phyloP scores from a whole-genome alignment of 2,797 vertebrate species.

The Malurus leucopterus region DNA sequence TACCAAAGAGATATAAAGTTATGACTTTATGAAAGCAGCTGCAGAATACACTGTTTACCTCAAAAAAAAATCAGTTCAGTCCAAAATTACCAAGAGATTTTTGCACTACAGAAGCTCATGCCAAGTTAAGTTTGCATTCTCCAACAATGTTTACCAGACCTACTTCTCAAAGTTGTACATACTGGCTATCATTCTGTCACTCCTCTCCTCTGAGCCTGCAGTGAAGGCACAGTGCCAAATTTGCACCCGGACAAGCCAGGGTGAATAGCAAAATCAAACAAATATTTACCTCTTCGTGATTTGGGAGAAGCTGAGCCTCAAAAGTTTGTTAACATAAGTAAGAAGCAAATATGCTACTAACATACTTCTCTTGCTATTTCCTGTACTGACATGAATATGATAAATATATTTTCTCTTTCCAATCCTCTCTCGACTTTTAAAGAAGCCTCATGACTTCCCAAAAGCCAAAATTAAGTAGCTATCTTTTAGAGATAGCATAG shows the following conservation, averaged over 20 bases:
- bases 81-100: neutral
- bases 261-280: neutral
- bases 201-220: neutral
- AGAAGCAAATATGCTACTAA: neutral
- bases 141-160: neutral
- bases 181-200: neutral
- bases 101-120: neutral
- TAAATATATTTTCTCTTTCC: neutral
- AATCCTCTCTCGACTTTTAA: neutral
- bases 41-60: neutral
- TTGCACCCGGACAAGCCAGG: neutral
- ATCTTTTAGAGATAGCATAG: neutral
- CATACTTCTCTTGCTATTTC: neutral
- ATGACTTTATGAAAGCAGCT: neutral
- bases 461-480: neutral
- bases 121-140: neutral
- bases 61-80: neutral
- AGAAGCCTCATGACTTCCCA: neutral
- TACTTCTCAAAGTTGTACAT: neutral
- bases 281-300: neutral
- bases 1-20: neutral
- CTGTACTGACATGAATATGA: neutral
- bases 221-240: neutral
- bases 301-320: neutral
- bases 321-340: neutral